Base-by-base conservation (phyloP, 30 jellyfish, hydroid and myxozoan species). In the Nemopilema nomurai region DNA sequence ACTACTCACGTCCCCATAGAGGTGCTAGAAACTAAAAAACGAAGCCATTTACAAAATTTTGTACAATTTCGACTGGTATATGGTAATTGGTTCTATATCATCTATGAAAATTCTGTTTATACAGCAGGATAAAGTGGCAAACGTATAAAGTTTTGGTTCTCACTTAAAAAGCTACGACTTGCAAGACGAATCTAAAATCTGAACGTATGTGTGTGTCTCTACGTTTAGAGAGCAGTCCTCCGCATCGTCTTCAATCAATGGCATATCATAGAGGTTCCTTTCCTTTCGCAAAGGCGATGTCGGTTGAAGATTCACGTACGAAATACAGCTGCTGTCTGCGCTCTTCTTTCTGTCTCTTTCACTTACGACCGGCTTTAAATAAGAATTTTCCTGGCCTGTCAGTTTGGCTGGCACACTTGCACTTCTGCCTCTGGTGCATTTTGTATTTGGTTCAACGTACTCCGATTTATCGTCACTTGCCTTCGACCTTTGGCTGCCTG, bases 331-430 rank as follows among this genome's bases (percentile, higher is more conserved):
- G 29, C 80, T 57, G 19, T 76, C 69, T 1, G 76, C 25, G 41
- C 83, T 50, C 63, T 83, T 83, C 71, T 69, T 81, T 64, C 74
- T 70, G 20, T 72, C 91, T 49, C 72, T 83, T 16, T 74, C 86
- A 23, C 80, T 62, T 17, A 62, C n/a, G 52, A 83, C 80, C 28
- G 91, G 91, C 80, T 83, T 71, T 23, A 83, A 63, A 71, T 83
- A 83, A 16, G 73, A 62, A 30, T 70, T 71, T 0, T 71, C 84
- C 63, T 72, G 86, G 23, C 57, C 28, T 1, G 80, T 16, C 17
- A 83, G 50, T 31, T 83, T 83, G 16, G 91, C 85, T 18, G 91
- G 91, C 1, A 83, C 91, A 25, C 91, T 83, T 16, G 91, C 85
- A 72, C 91, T 83, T 21, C 91, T 25, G 18, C 66, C 76, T 28